Evolutionary conservation across 1,140 invertebrate species (phyloP).

Genomic region (Centruroides vittatus): DNA sequence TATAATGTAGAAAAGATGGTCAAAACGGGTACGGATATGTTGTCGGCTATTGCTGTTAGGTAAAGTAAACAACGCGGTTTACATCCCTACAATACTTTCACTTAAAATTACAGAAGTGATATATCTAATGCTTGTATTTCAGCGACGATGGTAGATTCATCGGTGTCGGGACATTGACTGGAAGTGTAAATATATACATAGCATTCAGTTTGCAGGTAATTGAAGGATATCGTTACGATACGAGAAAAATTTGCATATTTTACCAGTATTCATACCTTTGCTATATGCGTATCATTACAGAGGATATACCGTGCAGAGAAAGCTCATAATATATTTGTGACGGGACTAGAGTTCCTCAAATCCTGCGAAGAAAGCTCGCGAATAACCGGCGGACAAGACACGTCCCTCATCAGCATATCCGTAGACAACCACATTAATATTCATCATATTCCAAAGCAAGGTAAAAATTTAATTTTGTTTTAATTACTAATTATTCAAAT

Average conservation of each 20-base stretch:
- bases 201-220: slow-evolving; percentile 77
- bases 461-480: slow-evolving; percentile 39
- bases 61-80: slow-evolving; percentile 6
- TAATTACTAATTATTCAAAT: not conserved
- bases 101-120: too few relatives aligned
- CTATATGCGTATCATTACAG: slow-evolving; percentile 33
- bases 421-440: slow-evolving; percentile 86
- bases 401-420: slow-evolving; percentile 81
- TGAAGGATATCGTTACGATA: too few relatives aligned
- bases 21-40: slow-evolving; percentile 41
- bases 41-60: slow-evolving; percentile 68
- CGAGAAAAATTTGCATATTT: too few relatives aligned
- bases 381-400: slow-evolving; percentile 46
- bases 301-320: slow-evolving; percentile 59
- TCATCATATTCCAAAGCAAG: slow-evolving; percentile 66
- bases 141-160: slow-evolving; percentile 81
- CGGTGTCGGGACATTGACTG: slow-evolving; percentile 82
- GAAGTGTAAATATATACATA: slow-evolving; percentile 76
- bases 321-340: slow-evolving; percentile 88
- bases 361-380: slow-evolving; percentile 41
- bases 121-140: slow-evolving; percentile 13
- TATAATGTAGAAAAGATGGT: slow-evolving; percentile 25
- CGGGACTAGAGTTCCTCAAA: slow-evolving; percentile 76
- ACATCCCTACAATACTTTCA: too few relatives aligned
- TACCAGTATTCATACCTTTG: not conserved